phyloP scores from a whole-genome alignment of 2,888 invertebrate genomes.

The Phengaris arion region DNA sequence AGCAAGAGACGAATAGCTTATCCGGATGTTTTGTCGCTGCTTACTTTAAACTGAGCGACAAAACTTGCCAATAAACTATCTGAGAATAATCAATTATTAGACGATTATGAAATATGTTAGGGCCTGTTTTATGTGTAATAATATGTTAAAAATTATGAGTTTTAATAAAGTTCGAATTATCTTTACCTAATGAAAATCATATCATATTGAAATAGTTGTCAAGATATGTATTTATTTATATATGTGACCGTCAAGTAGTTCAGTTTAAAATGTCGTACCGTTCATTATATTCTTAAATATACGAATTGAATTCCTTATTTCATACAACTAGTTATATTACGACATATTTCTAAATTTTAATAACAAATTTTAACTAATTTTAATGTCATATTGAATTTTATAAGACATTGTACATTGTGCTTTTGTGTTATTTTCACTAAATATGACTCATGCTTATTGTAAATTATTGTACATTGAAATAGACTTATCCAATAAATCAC shows the following conservation, averaged over 20 bases:
- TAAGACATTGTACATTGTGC: constrained; percentile 17
- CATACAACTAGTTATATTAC: constrained; percentile 2
- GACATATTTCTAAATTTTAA: constrained; percentile 8
- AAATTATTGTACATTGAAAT: constrained; percentile 3
- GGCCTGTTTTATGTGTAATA: not conserved
- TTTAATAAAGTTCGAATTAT: constrained; percentile 45
- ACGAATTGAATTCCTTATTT: not conserved
- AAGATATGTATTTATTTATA: constrained; percentile 10
- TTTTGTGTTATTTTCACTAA: not conserved
- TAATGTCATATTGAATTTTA: constrained; percentile 17
- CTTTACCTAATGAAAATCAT: constrained; percentile 65
- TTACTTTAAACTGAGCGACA: no score
- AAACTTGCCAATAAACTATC: no score
- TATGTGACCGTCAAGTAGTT: not conserved
- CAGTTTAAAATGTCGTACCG: not conserved
- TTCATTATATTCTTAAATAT: not conserved
- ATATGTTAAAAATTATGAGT: not conserved
- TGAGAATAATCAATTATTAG: no score
- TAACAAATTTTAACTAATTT: constrained; percentile 14
- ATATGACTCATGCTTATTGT: not conserved
- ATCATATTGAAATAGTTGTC: constrained; percentile 55
- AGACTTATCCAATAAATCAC: not conserved
- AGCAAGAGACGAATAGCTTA: no score
- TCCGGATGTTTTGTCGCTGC: no score
- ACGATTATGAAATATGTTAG: no score